These are phyloP conservation scores for Syngnathus typhle DNA, from an alignment of 2,113 vertebrate species.

Conservation along the genomic window DNA sequence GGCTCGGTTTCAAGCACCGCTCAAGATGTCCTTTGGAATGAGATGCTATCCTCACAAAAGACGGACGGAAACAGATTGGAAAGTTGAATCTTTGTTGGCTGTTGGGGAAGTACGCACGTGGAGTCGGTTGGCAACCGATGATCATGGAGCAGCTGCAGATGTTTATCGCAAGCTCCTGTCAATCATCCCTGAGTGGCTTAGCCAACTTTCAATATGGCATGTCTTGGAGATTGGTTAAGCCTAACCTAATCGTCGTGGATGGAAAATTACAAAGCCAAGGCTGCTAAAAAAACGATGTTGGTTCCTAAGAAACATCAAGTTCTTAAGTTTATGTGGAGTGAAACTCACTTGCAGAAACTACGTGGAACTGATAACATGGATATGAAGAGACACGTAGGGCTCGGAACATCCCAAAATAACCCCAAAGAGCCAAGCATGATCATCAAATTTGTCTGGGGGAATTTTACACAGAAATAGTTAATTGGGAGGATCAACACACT, in stretches of 20 bases:
- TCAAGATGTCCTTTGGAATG: slow-evolving; percentile 30
- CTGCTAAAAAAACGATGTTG: no score
- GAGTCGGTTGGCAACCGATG: slow-evolving; percentile 20
- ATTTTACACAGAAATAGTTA: background rate
- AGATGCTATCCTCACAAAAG: slow-evolving; percentile 23
- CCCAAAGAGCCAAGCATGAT: background rate
- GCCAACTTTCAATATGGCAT: slow-evolving; percentile 43
- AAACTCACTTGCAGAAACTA: no score
- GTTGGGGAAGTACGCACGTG: slow-evolving; percentile 15
- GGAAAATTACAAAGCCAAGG: no score
- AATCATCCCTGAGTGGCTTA: slow-evolving; percentile 41
- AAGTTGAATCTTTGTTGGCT: slow-evolving; percentile 2
- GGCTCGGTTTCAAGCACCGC: slow-evolving; percentile 22
- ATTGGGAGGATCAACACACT: background rate
- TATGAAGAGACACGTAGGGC: slow-evolving; percentile 10
- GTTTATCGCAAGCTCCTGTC: slow-evolving; percentile 42
- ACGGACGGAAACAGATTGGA: slow-evolving; percentile 15
- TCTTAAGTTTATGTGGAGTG: no score
- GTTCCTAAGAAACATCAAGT: no score
- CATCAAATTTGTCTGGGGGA: background rate
- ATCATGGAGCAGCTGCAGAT: slow-evolving; percentile 36
- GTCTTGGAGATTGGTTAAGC: slow-evolving; percentile 32
- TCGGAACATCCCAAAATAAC: background rate
- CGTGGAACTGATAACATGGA: no score
- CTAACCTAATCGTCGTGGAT: background rate